Conservation (phyloP, 2,888 invertebrate species). For the Drosophila parthenogenetica region DNA sequence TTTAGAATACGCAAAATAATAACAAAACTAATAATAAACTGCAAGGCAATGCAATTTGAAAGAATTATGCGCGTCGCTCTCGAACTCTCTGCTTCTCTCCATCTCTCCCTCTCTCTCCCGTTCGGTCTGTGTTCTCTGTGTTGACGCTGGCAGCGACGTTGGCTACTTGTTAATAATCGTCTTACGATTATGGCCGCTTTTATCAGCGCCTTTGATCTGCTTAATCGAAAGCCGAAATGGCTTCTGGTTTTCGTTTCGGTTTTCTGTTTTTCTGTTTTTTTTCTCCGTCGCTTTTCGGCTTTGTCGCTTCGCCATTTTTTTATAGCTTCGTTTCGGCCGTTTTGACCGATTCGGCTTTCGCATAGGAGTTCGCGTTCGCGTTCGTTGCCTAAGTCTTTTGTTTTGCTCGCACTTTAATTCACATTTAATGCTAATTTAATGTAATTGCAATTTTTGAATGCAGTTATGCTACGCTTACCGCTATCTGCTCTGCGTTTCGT, state of each 20-base stretch:
- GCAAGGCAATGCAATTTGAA: constrained; percentile 73
- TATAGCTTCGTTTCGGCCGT: constrained; percentile 10
- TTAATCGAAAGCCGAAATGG: constrained; percentile 84
- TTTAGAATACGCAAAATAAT: constrained; percentile 84
- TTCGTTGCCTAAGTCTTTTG: constrained; percentile 81
- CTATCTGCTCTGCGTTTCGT: constrained; percentile 10
- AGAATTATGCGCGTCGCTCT: constrained; percentile 50
- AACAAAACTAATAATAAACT: constrained; percentile 83
- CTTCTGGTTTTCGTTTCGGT: constrained; percentile 81
- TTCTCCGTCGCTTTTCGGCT: constrained; percentile 12
- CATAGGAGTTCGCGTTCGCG: constrained; percentile 51
- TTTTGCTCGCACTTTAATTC: constrained; percentile 60
- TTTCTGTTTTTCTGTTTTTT: constrained; percentile 6
- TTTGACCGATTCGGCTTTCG: neutral
- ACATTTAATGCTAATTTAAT: constrained; percentile 77
- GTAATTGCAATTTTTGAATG: constrained; percentile 69
- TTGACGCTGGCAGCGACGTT: constrained; percentile 26
- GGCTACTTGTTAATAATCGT: constrained; percentile 82
- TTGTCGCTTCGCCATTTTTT: constrained; percentile 50
- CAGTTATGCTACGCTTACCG: constrained; percentile 11
- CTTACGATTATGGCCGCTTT: constrained; percentile 69
- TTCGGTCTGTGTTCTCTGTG: constrained; percentile 5
- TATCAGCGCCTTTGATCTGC: constrained; percentile 79
- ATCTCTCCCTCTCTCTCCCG: neutral
- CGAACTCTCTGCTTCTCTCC: constrained; percentile 3